Conservation (phyloP, 2,888 invertebrate species). For the Scaptomyza flava region DNA sequence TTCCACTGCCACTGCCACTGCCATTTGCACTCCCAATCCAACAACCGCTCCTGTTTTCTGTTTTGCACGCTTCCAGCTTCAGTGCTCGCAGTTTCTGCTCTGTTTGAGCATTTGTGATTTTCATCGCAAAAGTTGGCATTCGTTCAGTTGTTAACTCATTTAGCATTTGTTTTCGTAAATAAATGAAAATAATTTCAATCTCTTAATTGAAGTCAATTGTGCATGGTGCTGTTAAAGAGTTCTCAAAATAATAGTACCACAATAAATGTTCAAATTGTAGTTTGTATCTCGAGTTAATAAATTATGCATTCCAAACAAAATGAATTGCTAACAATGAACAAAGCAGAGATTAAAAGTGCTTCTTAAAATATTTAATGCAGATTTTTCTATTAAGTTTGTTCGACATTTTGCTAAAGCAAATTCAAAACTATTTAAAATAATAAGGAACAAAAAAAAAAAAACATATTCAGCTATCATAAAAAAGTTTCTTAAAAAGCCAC, state of each 20-base stretch:
- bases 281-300: too few relatives aligned
- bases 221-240: conserved; percentile 21
- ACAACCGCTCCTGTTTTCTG: background rate
- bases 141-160: conserved; percentile 28
- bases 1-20: too few relatives aligned
- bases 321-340: background rate
- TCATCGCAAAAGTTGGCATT: conserved; percentile 39
- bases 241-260: background rate
- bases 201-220: conserved; percentile 73
- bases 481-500: too few relatives aligned
- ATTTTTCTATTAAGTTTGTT: too few relatives aligned
- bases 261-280: too few relatives aligned
- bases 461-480: too few relatives aligned
- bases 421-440: too few relatives aligned
- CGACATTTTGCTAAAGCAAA: too few relatives aligned
- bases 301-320: background rate
- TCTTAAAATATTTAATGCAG: too few relatives aligned
- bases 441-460: too few relatives aligned
- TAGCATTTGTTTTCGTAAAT: conserved; percentile 60
- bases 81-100: conserved; percentile 12
- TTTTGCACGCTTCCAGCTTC: background rate
- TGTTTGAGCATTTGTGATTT: conserved; percentile 43
- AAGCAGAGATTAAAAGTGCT: too few relatives aligned
- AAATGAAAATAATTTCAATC: conserved; percentile 74
- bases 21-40: too few relatives aligned